Conservation (phyloP, 2,888 invertebrate species). For the Andrena minutula region DNA sequence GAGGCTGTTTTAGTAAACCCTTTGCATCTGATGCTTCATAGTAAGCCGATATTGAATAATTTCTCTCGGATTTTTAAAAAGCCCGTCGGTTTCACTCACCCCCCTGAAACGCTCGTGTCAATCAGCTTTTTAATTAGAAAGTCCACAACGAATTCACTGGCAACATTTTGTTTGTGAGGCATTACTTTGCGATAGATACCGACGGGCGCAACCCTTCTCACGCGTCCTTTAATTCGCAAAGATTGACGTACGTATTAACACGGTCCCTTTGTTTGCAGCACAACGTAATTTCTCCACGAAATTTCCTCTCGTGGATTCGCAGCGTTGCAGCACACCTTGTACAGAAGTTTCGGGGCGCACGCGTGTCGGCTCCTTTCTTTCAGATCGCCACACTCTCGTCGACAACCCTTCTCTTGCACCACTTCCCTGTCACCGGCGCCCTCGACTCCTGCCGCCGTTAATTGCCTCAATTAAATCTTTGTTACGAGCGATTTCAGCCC, state of each 20-base stretch:
- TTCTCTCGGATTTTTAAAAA: constrained; percentile 6
- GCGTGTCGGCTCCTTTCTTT: constrained; percentile 45
- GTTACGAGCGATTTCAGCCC: constrained; percentile 76
- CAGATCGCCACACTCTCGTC: constrained; percentile 26
- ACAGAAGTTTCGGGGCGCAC: constrained; percentile 47
- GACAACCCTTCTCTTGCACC: constrained; percentile 58
- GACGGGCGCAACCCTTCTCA: neutral
- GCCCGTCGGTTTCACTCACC: neutral
- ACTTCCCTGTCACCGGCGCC: constrained; percentile 52
- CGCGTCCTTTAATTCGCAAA: neutral
- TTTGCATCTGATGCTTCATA: neutral
- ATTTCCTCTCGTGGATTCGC: constrained; percentile 18
- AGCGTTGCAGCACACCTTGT: constrained; percentile 40
- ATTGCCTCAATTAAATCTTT: constrained; percentile 78
- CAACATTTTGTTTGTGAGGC: constrained; percentile 14
- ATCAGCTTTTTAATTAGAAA: constrained; percentile 38
- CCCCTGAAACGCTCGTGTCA: constrained; percentile 11
- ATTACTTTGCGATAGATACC: constrained; percentile 10
- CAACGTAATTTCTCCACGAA: neutral
- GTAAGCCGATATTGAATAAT: constrained; percentile 18
- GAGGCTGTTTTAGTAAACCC: too few relatives aligned
- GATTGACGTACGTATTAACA: constrained; percentile 5
- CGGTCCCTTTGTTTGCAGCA: constrained; percentile 19
- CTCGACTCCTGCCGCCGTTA: constrained; percentile 62
- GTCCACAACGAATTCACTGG: constrained; percentile 18